Evolutionary conservation across 1,140 invertebrate species (phyloP).

Genomic region (Hirudo medicinalis): DNA sequence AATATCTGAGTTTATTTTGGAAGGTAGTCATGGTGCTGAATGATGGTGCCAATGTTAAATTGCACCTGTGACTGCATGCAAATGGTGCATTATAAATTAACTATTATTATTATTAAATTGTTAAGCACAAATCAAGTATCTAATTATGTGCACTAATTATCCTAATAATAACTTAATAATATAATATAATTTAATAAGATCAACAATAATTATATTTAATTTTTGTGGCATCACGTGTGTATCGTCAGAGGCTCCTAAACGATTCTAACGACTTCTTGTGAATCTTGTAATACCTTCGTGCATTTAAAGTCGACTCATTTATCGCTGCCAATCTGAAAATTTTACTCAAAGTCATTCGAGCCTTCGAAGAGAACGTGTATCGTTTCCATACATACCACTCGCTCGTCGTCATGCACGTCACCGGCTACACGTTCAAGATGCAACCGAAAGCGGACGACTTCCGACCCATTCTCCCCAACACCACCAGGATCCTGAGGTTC

Average conservation of each 20-base stretch:
- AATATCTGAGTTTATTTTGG: no score
- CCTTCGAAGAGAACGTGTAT: no score
- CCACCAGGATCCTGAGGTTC: not conserved
- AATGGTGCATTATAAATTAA: no score
- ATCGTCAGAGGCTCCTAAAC: no score
- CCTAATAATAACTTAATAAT: not conserved
- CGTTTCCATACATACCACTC: not conserved
- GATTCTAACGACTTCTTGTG: no score
- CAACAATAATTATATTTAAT: no score
- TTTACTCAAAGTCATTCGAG: no score
- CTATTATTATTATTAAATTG: no score
- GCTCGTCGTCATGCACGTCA: conserved; percentile 3
- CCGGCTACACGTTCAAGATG: conserved; percentile 13
- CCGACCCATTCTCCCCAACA: not conserved
- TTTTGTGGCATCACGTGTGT: no score
- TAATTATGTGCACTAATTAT: not conserved
- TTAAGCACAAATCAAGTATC: not conserved
- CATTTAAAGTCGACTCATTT: not conserved
- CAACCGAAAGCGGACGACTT: not conserved
- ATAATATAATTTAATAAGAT: not conserved
- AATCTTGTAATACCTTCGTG: no score
- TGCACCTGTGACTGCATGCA: no score
- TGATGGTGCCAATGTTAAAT: not conserved
- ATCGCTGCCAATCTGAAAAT: no score
- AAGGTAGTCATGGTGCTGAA: not conserved